Evolutionary conservation across 2,113 vertebrate species (phyloP).

Genomic region (Ctenomys sociabilis): DNA sequence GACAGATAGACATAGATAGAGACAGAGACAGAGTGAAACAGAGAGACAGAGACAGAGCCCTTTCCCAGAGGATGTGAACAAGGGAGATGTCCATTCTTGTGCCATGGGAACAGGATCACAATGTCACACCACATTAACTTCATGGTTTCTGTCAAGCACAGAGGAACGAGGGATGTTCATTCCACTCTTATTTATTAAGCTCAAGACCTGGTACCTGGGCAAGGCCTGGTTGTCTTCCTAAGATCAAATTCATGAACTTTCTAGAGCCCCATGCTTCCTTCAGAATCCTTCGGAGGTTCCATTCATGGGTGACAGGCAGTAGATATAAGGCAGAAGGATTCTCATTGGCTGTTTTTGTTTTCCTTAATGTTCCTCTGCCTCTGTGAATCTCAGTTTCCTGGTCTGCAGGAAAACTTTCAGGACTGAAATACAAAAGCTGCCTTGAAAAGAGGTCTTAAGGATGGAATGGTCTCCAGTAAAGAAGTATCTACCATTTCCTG

Average conservation of each 20-base stretch:
- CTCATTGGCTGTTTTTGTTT: background rate
- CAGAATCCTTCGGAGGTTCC: background rate
- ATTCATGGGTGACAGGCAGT: fast-evolving
- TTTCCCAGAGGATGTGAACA: background rate
- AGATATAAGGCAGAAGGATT: fast-evolving
- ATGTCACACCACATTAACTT: background rate
- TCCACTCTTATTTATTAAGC: background rate
- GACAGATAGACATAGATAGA: no score
- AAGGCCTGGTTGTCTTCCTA: no score
- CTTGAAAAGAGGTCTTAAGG: background rate
- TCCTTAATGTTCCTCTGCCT: background rate
- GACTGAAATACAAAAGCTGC: background rate
- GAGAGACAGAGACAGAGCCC: fast-evolving
- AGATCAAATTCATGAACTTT: background rate
- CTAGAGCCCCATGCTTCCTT: background rate
- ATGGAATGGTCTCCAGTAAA: background rate
- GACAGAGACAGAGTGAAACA: no score
- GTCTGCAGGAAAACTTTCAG: background rate
- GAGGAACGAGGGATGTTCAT: background rate
- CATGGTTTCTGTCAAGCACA: background rate
- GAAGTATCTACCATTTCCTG: fast-evolving
- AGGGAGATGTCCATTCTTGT: fast-evolving
- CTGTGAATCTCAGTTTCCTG: background rate
- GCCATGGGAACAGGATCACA: background rate
- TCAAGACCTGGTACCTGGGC: background rate